phyloP scores from a whole-genome alignment of 2,797 vertebrate species.

The Eospalax fontanierii region DNA sequence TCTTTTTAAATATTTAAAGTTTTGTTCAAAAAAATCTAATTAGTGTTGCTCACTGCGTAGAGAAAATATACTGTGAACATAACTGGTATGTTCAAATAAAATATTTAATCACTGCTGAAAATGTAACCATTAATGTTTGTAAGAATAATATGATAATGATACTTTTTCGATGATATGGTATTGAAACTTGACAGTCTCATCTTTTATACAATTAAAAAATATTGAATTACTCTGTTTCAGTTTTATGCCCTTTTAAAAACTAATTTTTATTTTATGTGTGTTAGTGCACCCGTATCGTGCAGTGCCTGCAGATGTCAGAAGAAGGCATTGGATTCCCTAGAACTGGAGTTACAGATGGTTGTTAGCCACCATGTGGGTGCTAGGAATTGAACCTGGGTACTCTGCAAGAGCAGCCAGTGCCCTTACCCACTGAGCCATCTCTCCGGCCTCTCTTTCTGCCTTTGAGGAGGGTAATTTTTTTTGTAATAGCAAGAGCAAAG shows the following conservation, averaged over 20 bases:
- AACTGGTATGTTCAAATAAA: conserved; percentile 21
- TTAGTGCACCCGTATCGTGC: no score
- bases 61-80: not conserved
- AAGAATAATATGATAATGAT: not conserved
- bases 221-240: not conserved
- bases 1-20: conserved; percentile 9
- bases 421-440: no score
- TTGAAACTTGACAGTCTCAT: not conserved
- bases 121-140: conserved; percentile 25
- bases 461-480: conserved; percentile 24
- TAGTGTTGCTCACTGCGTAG: not conserved
- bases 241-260: no score
- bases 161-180: not conserved
- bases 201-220: not conserved
- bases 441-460: not conserved
- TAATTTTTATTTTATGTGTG: no score
- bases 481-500: not conserved
- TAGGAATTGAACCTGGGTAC: no score
- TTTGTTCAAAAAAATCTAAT: not conserved
- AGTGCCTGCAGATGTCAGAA: no score
- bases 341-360: no score
- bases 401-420: no score
- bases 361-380: no score
- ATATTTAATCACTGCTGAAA: not conserved
- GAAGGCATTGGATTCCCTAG: no score